These are phyloP conservation scores for Jacana jacana DNA, from an alignment of 2,113 vertebrate species.

Conservation along the genomic window DNA sequence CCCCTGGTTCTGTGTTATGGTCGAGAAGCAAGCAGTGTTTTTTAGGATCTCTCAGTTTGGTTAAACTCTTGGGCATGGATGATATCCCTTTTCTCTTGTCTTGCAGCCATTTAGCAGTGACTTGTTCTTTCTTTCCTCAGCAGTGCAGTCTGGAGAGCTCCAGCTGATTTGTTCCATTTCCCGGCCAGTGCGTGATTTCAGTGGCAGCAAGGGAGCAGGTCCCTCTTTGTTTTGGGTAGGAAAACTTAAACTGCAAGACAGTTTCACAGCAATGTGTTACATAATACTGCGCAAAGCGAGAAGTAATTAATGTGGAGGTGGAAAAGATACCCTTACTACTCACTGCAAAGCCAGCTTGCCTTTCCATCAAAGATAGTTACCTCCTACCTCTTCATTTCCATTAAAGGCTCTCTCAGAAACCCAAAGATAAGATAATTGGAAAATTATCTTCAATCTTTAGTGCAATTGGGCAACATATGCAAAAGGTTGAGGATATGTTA, in stretches of 20 bases:
- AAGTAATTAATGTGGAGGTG: slow-evolving; percentile 55
- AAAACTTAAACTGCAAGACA: slow-evolving; percentile 45
- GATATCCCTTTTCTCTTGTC: neutral
- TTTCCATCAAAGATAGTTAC: slow-evolving; percentile 49
- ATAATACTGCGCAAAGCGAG: slow-evolving; percentile 54
- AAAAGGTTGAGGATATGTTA: neutral
- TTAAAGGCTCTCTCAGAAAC: slow-evolving; percentile 5
- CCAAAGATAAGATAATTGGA: neutral
- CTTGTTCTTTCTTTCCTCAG: slow-evolving; percentile 12
- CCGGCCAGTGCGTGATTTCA: neutral
- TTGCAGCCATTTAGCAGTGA: neutral
- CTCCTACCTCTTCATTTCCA: slow-evolving; percentile 58
- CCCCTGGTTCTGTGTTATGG: neutral
- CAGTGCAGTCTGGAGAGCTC: slow-evolving; percentile 30
- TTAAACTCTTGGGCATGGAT: neutral
- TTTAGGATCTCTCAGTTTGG: neutral
- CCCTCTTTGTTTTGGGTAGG: slow-evolving; percentile 30
- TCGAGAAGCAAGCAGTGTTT: neutral
- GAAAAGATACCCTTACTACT: slow-evolving; percentile 43
- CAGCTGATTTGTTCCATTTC: neutral
- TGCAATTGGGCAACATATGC: neutral
- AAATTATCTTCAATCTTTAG: neutral
- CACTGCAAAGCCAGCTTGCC: slow-evolving; percentile 28
- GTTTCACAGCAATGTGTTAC: slow-evolving; percentile 23
- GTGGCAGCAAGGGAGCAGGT: slow-evolving; percentile 16